Percentiles rank a stretch among this genome's conserved stretches.
phyloP scores from a whole-genome alignment of 1,140 invertebrate genomes.

The Meloidogyne floridensis region DNA sequence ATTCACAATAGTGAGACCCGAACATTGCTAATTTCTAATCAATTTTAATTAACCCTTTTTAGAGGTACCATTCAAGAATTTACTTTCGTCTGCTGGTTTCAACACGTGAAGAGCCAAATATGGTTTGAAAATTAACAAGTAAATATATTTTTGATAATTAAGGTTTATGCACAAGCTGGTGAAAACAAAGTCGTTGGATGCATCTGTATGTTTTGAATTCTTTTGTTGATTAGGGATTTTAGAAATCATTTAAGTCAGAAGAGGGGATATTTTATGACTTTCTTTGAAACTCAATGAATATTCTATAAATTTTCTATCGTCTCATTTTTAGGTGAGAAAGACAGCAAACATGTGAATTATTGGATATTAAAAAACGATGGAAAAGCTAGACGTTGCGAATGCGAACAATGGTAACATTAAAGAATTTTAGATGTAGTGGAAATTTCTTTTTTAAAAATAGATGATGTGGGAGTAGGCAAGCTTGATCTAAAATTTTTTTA shows the following conservation, averaged over 20 bases:
- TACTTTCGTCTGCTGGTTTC: background rate
- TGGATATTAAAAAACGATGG: conserved; percentile 86
- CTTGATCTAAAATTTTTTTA: conserved; percentile 34
- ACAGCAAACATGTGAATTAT: conserved; percentile 82
- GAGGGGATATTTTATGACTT: no score
- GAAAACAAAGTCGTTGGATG: conserved; percentile 84
- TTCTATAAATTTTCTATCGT: no score
- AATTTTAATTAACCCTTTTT: background rate
- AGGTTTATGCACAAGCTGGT: background rate
- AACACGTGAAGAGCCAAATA: background rate
- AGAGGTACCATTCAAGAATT: background rate
- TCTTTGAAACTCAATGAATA: no score
- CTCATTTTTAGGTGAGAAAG: conserved; percentile 75
- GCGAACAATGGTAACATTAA: conserved; percentile 79
- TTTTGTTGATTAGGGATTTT: background rate
- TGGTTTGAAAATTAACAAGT: background rate
- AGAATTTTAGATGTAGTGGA: background rate
- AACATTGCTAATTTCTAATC: no score
- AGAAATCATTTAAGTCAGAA: no score
- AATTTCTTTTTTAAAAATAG: no score
- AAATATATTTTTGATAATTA: background rate
- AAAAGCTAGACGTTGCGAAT: conserved; percentile 78
- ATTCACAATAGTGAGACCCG: no score
- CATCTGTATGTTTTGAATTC: conserved; percentile 74
- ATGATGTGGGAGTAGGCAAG: background rate